Conservation (phyloP, 2,113 vertebrate genomes). For the Amblyopsis rosae region DNA sequence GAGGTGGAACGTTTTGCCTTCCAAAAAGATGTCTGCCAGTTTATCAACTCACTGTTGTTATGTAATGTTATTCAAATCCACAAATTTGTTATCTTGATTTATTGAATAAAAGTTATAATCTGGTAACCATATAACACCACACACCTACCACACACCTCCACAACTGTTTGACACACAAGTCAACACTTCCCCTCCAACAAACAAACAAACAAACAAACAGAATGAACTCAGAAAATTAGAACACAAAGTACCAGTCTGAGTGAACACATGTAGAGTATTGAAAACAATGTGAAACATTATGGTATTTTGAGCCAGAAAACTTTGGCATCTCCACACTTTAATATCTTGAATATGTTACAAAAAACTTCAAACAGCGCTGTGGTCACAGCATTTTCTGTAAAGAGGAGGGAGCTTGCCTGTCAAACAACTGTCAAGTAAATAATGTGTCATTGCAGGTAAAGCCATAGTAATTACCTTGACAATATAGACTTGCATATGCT, state of each 20-base stretch:
- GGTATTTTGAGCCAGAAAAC: conserved; percentile 39
- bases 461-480: conserved; percentile 56
- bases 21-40: conserved; percentile 9
- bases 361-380: conserved; percentile 35
- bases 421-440: conserved; percentile 44
- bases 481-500: conserved; percentile 35
- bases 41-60: conserved; percentile 12
- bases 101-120: conserved; percentile 3
- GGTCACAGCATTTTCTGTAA: conserved; percentile 32
- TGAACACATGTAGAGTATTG: conserved; percentile 51
- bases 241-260: conserved; percentile 9
- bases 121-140: background rate
- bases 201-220: conserved; percentile 1
- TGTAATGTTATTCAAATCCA: conserved; percentile 4
- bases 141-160: background rate
- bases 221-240: conserved; percentile 22
- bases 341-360: conserved; percentile 49
- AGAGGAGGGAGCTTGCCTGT: conserved; percentile 41
- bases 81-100: conserved; percentile 25
- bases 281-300: conserved; percentile 58
- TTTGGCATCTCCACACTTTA: conserved; percentile 36
- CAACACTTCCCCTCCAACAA: background rate
- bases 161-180: background rate
- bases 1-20: background rate
- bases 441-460: conserved; percentile 38